Evolutionary conservation across 2,797 vertebrate genomes (phyloP), one percentile per base, ranked within the genome.

Genomic region (Scomberomorus guttatus): DNA sequence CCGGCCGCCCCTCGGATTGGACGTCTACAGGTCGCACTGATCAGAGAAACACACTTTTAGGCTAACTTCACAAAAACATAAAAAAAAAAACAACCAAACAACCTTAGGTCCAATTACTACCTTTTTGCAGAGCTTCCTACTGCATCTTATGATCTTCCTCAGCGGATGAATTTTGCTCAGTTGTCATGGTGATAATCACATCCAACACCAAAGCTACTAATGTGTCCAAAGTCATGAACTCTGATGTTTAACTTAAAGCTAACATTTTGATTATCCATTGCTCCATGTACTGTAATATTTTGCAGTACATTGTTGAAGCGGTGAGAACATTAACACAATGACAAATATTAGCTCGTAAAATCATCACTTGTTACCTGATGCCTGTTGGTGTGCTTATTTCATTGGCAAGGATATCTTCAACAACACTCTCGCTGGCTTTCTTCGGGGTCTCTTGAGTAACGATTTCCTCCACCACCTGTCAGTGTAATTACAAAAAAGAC

Each of bases 371-470:
- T 87, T 90, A 99, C 98, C 97, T 98, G 90, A 99, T 97, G 94
- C 97, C 97, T 80, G 97, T 97, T 50, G 97, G 97, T 76, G 97
- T 97, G 87, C 94, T 95, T 84, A 94, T 94, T 95, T 99, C 96
- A 89, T 96, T 95, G 73, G 97, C 97, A 85, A 98, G 97, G 94
- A 98, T 96, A 92, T 99, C 97, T 94, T 99, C 97, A 81, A 98
- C 96, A 89, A 97, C 95, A 93, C 96, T 96, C 74, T 96, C 95
- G 68, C 95, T 95, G 82, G 90, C 70, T 92, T 94, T 96, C 94
- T 92, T 95, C 73, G 96, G 89, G 8, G 91, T 88, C 64, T 90
- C 91, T 73, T 93, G 96, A 67, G 70, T 77, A 8, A 91, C 10
- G 8, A 86, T 93, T 83, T 97, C 96, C 79, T 95, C 94, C 83